These are phyloP conservation scores for Rhagoletis zephyria DNA, from an alignment of 1,140 invertebrate species.

Conservation along the genomic window DNA sequence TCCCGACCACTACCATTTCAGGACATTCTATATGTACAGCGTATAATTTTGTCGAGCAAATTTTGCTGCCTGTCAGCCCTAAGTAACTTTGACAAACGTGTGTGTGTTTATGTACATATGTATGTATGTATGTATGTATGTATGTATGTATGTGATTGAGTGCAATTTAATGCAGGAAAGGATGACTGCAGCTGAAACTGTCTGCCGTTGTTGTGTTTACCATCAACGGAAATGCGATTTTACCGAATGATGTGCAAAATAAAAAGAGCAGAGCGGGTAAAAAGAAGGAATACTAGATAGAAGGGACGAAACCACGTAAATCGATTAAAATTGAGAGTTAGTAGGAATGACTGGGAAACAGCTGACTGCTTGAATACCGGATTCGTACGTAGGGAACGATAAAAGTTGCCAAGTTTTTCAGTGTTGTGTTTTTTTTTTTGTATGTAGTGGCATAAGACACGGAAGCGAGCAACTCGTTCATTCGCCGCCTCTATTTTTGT, in stretches of 20 bases:
- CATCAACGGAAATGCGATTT: constrained; percentile 38
- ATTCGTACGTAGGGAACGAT: not conserved
- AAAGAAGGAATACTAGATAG: not conserved
- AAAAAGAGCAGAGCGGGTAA: not conserved
- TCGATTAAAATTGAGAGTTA: constrained; percentile 29
- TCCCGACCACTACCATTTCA: not conserved
- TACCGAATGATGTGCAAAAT: not conserved
- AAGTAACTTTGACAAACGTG: not conserved
- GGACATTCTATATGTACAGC: not conserved
- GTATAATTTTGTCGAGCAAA: not conserved
- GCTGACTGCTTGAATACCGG: not conserved
- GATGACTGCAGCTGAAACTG: not conserved
- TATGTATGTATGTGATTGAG: no score
- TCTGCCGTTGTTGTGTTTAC: constrained; percentile 14
- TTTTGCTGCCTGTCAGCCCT: not conserved
- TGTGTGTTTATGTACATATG: not conserved
- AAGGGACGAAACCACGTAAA: not conserved
- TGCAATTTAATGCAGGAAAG: not conserved
- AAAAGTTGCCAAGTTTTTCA: not conserved
- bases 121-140: no score
- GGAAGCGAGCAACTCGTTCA: no score
- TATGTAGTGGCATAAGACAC: no score
- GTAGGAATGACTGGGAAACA: not conserved
- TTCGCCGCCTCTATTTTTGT: no score
- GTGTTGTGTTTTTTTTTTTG: no score